Evolutionary conservation across 2,888 invertebrate genomes (phyloP).

Genomic region (Tanypteryx hageni): DNA sequence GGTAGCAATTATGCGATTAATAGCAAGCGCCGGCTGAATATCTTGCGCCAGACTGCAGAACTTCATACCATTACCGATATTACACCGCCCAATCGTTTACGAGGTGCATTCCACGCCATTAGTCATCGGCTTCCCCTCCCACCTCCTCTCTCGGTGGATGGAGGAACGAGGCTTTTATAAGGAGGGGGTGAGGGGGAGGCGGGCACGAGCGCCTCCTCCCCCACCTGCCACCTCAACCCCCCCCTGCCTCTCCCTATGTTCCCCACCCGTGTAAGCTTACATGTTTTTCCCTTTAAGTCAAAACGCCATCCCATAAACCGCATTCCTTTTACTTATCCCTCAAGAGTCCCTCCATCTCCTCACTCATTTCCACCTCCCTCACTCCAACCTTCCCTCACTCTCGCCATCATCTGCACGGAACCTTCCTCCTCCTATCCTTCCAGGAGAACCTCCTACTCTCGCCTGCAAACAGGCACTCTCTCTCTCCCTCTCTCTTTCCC

Average conservation of each 20-base stretch:
- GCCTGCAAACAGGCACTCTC: no score
- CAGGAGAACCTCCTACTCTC: not conserved
- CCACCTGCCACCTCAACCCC: not conserved
- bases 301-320: slow-evolving; percentile 49
- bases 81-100: slow-evolving; percentile 1
- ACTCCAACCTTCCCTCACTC: not conserved
- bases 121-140: not conserved
- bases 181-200: not conserved
- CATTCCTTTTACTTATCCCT: slow-evolving; percentile 56
- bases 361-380: not conserved
- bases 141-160: not conserved
- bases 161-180: not conserved
- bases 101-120: slow-evolving; percentile 3
- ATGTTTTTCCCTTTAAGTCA: slow-evolving; percentile 54
- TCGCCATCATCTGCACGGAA: not conserved
- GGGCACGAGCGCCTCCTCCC: not conserved
- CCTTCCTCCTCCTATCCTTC: not conserved
- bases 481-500: not conserved
- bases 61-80: not conserved
- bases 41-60: not conserved
- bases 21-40: not conserved
- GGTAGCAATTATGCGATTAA: not conserved
- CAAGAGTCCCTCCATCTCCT: not conserved
- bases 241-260: not conserved
- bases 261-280: slow-evolving; percentile 56